Evolutionary conservation across 1,140 invertebrate species (phyloP).

Genomic region (Heliconius hewitsoni): DNA sequence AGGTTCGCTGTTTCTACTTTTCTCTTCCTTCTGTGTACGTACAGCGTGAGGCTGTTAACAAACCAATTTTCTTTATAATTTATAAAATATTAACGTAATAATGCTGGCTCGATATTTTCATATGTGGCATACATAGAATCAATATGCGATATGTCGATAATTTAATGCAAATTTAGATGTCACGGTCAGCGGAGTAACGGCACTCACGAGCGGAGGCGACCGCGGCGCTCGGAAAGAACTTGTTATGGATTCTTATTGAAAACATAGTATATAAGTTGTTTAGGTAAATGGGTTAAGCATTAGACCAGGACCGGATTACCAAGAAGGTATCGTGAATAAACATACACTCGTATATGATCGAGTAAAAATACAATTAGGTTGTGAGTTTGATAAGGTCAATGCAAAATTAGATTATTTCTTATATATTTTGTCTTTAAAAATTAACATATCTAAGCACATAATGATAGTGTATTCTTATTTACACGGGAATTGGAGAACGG

Average conservation of each 20-base stretch:
- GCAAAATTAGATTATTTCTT: not conserved
- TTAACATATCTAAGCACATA: not conserved
- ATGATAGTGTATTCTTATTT: not conserved
- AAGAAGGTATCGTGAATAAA: not conserved
- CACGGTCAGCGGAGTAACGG: conserved; percentile 52
- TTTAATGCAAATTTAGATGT: conserved; percentile 54
- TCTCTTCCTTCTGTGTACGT: no score
- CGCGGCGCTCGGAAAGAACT: not conserved
- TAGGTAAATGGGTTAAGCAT: not conserved
- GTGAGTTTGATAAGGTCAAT: not conserved
- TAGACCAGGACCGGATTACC: not conserved
- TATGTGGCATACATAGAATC: conserved; percentile 1
- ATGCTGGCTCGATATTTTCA: not conserved
- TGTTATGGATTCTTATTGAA: conserved; percentile 3
- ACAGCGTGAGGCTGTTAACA: no score
- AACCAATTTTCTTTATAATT: not conserved
- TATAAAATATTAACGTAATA: not conserved
- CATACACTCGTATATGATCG: not conserved
- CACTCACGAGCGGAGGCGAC: conserved; percentile 13
- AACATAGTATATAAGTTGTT: not conserved
- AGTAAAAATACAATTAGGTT: no score
- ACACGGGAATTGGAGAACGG: not conserved
- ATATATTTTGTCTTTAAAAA: no score
- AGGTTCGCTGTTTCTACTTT: no score
- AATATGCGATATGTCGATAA: conserved; percentile 46